These are phyloP conservation scores for Drosophila picticornis DNA, from an alignment of 2,888 invertebrate genomes.

Conservation along the genomic window DNA sequence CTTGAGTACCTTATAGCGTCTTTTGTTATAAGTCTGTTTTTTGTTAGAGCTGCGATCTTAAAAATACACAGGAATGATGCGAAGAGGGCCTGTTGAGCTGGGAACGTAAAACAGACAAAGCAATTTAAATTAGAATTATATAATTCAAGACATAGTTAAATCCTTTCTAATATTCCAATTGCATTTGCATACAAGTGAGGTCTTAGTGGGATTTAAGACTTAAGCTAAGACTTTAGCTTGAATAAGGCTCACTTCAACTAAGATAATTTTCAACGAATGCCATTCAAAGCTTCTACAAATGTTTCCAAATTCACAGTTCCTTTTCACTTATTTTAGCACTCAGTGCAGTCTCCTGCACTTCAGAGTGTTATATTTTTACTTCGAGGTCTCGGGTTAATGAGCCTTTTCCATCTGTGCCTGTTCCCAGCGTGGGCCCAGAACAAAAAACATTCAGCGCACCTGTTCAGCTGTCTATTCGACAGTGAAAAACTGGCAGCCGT, in stretches of 20 bases:
- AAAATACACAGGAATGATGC: slow-evolving; percentile 8
- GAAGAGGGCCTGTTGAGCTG: not conserved
- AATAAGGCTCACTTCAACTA: not conserved
- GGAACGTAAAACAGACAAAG: not conserved
- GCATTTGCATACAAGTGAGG: slow-evolving; percentile 4
- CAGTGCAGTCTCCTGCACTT: not conserved
- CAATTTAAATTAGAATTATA: slow-evolving; percentile 32
- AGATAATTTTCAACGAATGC: not conserved
- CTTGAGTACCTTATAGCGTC: slow-evolving; percentile 64
- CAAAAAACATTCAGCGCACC: slow-evolving; percentile 45
- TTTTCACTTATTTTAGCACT: not conserved
- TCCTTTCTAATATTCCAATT: slow-evolving; percentile 13
- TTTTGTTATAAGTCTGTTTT: slow-evolving; percentile 51
- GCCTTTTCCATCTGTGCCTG: slow-evolving; percentile 23
- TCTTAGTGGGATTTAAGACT: not conserved
- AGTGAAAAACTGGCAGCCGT: slow-evolving; percentile 68
- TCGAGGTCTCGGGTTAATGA: slow-evolving; percentile 16
- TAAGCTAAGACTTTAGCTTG: too few species aligned
- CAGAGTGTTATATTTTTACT: slow-evolving; percentile 15
- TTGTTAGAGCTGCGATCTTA: slow-evolving; percentile 30
- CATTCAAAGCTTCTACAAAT: not conserved
- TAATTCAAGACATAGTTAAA: slow-evolving; percentile 10
- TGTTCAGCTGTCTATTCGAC: slow-evolving; percentile 51
- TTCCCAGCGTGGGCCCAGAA: slow-evolving; percentile 59
- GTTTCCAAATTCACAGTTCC: not conserved